A percentile compares a stretch with the other conserved stretches of the same genome.
phyloP scores from a whole-genome alignment of 2,797 vertebrate species.

The Acomys russatus region DNA sequence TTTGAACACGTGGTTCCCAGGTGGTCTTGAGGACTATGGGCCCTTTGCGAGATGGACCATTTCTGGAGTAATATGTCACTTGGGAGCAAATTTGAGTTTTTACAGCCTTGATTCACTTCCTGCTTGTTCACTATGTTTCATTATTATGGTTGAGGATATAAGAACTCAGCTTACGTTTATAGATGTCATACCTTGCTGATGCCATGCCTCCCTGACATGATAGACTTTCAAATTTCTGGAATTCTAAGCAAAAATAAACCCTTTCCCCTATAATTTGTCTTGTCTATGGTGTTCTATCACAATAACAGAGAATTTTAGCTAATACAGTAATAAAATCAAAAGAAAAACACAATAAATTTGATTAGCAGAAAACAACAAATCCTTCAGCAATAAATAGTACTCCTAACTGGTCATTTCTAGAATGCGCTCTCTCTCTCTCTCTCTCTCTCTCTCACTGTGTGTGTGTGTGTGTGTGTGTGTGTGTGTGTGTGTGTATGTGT shows the following conservation, averaged over 20 bases:
- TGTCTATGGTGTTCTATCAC: not conserved
- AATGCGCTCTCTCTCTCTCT: too few species aligned
- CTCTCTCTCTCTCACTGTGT: too few species aligned
- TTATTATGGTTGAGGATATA: not conserved
- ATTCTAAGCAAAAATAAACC: not conserved
- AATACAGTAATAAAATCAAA: not conserved
- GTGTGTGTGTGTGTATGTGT: too few species aligned
- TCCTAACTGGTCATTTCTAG: not conserved
- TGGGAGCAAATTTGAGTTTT: not conserved
- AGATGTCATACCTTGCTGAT: not conserved
- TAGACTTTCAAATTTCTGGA: not conserved
- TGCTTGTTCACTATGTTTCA: not conserved
- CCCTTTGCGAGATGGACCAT: too few species aligned
- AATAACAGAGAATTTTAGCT: not conserved
- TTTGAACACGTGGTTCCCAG: not conserved
- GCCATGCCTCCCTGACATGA: not conserved
- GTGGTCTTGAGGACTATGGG: not conserved
- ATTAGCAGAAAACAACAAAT: not conserved
- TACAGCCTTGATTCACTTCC: not conserved
- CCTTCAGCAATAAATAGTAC: not conserved
- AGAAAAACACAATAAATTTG: not conserved
- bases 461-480: too few species aligned
- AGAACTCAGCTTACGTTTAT: not conserved
- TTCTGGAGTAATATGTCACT: not conserved
- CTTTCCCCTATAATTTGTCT: not conserved